phyloP scores from a whole-genome alignment of 2,113 vertebrate species.

The Neopipo cinnamomea region DNA sequence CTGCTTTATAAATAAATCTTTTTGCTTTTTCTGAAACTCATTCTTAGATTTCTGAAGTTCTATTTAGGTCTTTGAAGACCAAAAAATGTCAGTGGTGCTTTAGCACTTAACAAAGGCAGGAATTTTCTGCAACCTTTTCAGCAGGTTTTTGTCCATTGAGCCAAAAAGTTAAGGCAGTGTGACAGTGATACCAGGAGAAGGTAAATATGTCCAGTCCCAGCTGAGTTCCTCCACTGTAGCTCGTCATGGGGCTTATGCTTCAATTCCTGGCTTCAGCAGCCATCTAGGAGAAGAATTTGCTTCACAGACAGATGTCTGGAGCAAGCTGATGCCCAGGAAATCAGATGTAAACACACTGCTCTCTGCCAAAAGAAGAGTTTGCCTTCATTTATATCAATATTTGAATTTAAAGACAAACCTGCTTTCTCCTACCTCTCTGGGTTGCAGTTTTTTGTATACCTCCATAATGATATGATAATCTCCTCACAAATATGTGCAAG shows the following conservation, averaged over 20 bases:
- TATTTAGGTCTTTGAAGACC: neutral
- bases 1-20: neutral
- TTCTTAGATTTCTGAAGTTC: neutral
- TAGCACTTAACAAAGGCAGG: neutral
- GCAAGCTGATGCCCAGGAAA: neutral
- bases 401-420: neutral
- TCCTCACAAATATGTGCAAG: neutral
- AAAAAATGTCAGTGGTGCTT: neutral
- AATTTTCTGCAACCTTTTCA: neutral
- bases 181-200: neutral
- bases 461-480: slow-evolving; percentile 25
- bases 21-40: neutral
- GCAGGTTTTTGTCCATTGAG: neutral
- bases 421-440: neutral
- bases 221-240: neutral
- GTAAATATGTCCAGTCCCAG: neutral
- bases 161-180: neutral
- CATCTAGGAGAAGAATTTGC: neutral
- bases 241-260: neutral
- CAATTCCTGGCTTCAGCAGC: slow-evolving; percentile 29
- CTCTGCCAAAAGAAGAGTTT: neutral
- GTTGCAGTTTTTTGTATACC: neutral
- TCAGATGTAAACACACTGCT: neutral
- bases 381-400: neutral
- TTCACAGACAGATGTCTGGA: neutral